Base-by-base conservation (phyloP, 2,888 invertebrate species). In the Leptopterna dolabrata region DNA sequence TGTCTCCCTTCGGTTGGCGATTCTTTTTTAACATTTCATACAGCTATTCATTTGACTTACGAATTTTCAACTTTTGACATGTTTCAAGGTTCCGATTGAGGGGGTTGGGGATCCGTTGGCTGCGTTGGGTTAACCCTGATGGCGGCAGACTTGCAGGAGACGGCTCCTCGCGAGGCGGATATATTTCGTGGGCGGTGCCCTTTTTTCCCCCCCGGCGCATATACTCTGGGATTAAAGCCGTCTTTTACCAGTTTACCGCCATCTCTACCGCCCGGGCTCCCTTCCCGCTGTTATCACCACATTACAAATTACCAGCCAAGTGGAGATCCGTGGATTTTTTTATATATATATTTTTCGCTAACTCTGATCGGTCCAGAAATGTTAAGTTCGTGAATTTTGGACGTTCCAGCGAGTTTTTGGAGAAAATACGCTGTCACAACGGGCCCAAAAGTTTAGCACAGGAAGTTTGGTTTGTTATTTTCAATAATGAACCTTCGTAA, bases 141-240 rank as follows among this genome's bases (percentile, higher is more conserved):
- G 63, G 63, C 63, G 63, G 63, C 63, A 63, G 63, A 63, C 63
- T 63, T 24, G 63, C 11, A 63, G 63, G 63, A 63, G 63, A 63
- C 63, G 63, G 19, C 36, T 36, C 24, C 27, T 9, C 63, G 63
- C 63, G 19, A 19, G 63, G 27, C 24, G 63, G 24, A 27, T 19
- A 63, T 27, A 63, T 63, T 63, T 63, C 63, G 63, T 63, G 63
- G 63, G 63, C 63, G 63, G 63, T 27, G 63, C 63, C 63, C 24
- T 63, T 63, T 63, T 63, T 63, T 55, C 55, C 13, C 63, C 0
- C 63, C 24, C 63, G 36, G 63, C 63, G 63, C 27, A 63, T 51
- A 51, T 51, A 51, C 51, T 51, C 51, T 16, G 16, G 51, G 51
- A 51, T 51, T 51, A 51, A 51, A 51, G 16, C 16, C 16, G n/a